Evolutionary conservation across 2,113 vertebrate species (phyloP).

Genomic region (Falco punctatus): DNA sequence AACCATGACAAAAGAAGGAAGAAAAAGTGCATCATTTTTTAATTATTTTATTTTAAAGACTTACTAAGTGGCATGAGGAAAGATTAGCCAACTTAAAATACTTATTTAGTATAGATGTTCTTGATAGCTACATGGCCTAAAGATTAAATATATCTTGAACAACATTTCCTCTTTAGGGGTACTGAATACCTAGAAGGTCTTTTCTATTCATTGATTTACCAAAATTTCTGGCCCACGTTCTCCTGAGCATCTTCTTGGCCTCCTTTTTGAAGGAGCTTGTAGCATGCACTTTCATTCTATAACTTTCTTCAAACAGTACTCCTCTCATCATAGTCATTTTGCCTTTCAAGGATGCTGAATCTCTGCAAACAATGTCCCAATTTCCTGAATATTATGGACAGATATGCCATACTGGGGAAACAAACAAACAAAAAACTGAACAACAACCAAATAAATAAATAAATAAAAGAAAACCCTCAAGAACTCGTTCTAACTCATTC

Average conservation of each 20-base stretch:
- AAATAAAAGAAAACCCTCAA: too few relatives aligned
- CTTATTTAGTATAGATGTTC: background rate
- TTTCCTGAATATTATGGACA: background rate
- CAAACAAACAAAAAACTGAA: too few relatives aligned
- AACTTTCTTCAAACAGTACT: background rate
- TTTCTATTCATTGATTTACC: background rate
- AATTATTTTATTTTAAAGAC: background rate
- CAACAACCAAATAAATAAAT: too few relatives aligned
- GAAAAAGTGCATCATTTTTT: rapidly evolving
- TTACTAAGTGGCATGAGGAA: background rate
- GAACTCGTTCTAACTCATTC: background rate
- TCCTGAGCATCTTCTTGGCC: background rate
- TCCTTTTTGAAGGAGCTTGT: background rate
- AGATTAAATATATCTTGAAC: background rate
- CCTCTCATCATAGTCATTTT: background rate
- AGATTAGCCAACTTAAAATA: background rate
- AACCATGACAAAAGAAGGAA: background rate
- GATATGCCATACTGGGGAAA: background rate
- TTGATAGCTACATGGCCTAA: background rate
- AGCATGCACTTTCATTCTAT: background rate
- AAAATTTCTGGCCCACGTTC: background rate
- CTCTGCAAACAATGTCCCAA: background rate
- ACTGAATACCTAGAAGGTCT: background rate
- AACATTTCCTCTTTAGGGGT: background rate
- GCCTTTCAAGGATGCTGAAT: background rate